These are phyloP conservation scores for Nyctibius grandis DNA, from an alignment of 2,797 vertebrate genomes.

Conservation along the genomic window DNA sequence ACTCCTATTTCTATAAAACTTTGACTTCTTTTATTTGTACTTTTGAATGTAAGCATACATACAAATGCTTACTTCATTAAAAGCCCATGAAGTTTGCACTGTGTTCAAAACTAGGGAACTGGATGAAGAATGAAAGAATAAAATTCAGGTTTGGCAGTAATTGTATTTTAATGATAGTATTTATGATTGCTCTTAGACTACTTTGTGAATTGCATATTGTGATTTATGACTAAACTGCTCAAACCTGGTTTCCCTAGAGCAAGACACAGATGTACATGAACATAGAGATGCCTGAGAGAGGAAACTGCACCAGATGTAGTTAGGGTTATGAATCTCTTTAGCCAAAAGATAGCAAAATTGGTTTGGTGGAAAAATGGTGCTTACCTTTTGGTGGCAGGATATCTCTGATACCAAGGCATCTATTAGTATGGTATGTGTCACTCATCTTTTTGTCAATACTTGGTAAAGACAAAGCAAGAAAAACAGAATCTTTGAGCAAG, in stretches of 20 bases:
- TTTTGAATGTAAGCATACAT: neutral
- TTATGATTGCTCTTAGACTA: neutral
- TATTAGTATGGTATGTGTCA: neutral
- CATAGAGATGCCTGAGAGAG: neutral
- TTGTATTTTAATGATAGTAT: neutral
- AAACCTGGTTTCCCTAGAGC: neutral
- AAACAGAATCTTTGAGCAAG: neutral
- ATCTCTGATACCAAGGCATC: neutral
- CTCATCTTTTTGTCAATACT: neutral
- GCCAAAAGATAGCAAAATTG: neutral
- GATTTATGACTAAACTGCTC: neutral
- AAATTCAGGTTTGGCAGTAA: neutral
- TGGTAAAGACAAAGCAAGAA: neutral
- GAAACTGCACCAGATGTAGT: neutral
- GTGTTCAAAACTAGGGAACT: neutral
- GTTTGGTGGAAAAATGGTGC: neutral
- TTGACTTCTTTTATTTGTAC: neutral
- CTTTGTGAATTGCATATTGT: neutral
- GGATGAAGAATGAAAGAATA: neutral
- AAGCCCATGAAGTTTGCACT: neutral
- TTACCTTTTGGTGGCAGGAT: neutral
- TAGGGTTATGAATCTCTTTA: neutral
- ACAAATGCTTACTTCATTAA: neutral
- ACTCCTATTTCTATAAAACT: neutral
- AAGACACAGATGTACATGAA: neutral